Percentiles rank a stretch among this genome's conserved stretches.
Evolutionary conservation across 2,888 invertebrate genomes (phyloP).

Genomic region (Chloroclysta siterata): DNA sequence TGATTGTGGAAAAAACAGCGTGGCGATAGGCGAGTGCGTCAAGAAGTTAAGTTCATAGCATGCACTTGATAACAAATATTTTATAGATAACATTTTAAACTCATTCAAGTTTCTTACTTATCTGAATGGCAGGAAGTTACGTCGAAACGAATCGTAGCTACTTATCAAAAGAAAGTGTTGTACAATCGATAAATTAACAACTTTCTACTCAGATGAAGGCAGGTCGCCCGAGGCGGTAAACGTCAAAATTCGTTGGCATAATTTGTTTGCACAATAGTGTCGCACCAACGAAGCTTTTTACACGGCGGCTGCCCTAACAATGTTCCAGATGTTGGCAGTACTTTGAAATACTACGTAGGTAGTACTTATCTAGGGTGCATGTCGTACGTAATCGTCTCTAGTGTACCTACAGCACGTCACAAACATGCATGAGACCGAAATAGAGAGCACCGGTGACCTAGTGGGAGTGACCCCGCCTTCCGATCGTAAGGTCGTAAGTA

Average conservation of each 20-base stretch:
- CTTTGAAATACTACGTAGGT: no score
- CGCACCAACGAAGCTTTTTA: slow-evolving; percentile 1
- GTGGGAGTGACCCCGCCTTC: no score
- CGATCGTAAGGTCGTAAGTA: no score
- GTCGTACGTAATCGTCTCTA: not conserved
- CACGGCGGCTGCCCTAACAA: not conserved
- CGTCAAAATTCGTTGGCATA: not conserved
- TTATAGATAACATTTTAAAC: no score
- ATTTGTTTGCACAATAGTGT: slow-evolving; percentile 2
- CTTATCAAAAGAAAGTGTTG: slow-evolving; percentile 24
- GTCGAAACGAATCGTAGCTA: slow-evolving; percentile 8
- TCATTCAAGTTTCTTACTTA: not conserved
- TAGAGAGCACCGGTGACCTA: no score
- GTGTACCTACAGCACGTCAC: not conserved
- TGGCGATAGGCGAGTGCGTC: not conserved
- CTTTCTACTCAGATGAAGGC: slow-evolving; percentile 88
- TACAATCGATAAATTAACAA: slow-evolving; percentile 23
- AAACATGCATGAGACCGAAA: not conserved
- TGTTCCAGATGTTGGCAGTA: not conserved
- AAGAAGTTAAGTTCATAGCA: not conserved
- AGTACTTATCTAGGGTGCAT: not conserved
- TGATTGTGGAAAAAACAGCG: not conserved
- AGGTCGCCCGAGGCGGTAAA: slow-evolving; percentile 87
- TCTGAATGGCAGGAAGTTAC: slow-evolving; percentile 24
- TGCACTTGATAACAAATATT: not conserved